phyloP scores from a whole-genome alignment of 2,113 vertebrate species.

The Dipodomys merriami region DNA sequence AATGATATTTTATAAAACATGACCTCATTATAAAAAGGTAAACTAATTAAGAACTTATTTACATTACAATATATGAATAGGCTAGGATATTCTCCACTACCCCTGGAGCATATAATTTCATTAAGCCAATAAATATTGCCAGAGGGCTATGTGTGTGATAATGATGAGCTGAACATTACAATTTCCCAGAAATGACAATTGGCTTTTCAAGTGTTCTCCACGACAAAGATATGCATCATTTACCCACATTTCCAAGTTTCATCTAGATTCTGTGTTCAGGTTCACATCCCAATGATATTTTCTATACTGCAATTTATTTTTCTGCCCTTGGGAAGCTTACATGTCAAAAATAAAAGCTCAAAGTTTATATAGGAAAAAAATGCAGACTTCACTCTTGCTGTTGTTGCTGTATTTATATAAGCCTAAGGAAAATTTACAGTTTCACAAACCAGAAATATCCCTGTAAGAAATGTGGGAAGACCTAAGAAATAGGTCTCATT shows the following conservation, averaged over 20 bases:
- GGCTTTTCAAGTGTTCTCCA: not conserved
- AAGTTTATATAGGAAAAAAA: conserved; percentile 28
- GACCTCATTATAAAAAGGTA: conserved; percentile 47
- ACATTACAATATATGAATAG: not conserved
- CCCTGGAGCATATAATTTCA: conserved; percentile 49
- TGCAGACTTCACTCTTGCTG: not conserved
- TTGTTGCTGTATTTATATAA: not conserved
- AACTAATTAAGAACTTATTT: conserved; percentile 53
- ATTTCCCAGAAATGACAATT: not conserved
- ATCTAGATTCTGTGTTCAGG: not conserved
- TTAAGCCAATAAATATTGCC: conserved; percentile 34
- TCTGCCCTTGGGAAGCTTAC: not conserved
- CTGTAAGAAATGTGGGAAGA: not conserved
- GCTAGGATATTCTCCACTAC: conserved; percentile 26
- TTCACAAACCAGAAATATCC: not conserved
- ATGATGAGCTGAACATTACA: not conserved
- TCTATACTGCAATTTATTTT: conserved; percentile 30
- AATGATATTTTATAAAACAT: conserved; percentile 28
- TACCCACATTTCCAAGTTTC: conserved; percentile 7
- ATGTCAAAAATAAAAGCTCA: not conserved
- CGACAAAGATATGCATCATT: not conserved
- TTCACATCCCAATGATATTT: conserved; percentile 38
- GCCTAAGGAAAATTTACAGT: not conserved
- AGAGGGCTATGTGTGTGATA: not conserved
- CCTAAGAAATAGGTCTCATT: not conserved